A percentile compares a stretch with the other conserved stretches of the same genome.
Conservation (phyloP, 2,888 invertebrate species). For the Caenorhabditis wallacei region DNA sequence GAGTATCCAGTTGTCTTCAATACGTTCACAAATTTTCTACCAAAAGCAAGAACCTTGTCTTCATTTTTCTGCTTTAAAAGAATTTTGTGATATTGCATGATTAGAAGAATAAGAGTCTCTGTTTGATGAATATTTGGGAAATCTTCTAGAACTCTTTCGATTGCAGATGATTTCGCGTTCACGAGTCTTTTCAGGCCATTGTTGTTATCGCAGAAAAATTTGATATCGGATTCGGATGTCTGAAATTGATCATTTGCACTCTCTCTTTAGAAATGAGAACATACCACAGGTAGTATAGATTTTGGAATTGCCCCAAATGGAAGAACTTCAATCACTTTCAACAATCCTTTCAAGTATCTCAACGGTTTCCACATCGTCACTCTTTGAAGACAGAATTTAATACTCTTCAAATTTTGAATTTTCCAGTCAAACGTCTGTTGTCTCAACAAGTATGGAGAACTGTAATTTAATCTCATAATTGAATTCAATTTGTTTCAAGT, state of each 20-base stretch:
- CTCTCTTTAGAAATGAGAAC: no score
- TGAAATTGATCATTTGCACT: not conserved
- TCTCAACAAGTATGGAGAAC: constrained; percentile 6
- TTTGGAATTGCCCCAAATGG: not conserved
- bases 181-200: constrained; percentile 8
- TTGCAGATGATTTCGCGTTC: constrained; percentile 3
- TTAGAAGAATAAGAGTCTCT: constrained; percentile 8
- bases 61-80: constrained; percentile 20
- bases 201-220: constrained; percentile 25
- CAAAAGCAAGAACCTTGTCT: constrained; percentile 10
- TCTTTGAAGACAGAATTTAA: constrained; percentile 14
- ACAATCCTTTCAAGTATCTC: constrained; percentile 26
- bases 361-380: constrained; percentile 26
- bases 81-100: constrained; percentile 27
- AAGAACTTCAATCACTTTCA: constrained; percentile 6
- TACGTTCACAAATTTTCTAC: constrained; percentile 9
- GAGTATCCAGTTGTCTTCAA: not conserved
- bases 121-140: constrained; percentile 7
- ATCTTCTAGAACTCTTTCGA: constrained; percentile 9
- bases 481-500: no score
- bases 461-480: not conserved
- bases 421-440: constrained; percentile 3
- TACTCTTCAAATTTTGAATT: constrained; percentile 12
- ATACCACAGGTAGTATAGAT: constrained; percentile 23
- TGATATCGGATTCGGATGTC: constrained; percentile 14